A percentile compares a stretch with the other conserved stretches of the same genome.
Conservation (phyloP, 2,113 vertebrate genomes). For the Callipepla californica region DNA sequence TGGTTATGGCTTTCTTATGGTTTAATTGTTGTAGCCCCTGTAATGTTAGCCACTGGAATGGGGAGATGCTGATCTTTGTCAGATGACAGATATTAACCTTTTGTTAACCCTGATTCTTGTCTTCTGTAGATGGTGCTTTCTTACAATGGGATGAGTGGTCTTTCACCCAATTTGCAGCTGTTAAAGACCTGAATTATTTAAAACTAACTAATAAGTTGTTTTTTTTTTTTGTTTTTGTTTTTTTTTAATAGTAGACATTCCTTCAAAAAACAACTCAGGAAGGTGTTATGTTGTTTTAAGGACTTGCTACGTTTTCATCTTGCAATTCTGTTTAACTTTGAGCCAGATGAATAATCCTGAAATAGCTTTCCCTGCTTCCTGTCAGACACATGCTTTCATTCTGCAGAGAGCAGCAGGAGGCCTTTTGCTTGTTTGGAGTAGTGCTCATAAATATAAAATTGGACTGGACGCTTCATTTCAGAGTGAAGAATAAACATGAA, state of each 20-base stretch:
- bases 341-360: slow-evolving; percentile 45
- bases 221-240: no score
- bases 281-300: slow-evolving; percentile 11
- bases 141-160: neutral
- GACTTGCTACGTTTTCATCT: slow-evolving; percentile 8
- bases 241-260: neutral
- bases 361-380: slow-evolving; percentile 52
- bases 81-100: slow-evolving; percentile 47
- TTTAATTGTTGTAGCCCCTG: slow-evolving; percentile 46
- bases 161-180: neutral
- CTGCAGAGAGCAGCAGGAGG: slow-evolving; percentile 44
- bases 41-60: neutral
- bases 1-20: slow-evolving; percentile 40
- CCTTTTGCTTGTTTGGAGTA: slow-evolving; percentile 33
- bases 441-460: slow-evolving; percentile 32
- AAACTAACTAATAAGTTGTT: neutral
- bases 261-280: neutral
- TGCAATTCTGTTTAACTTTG: slow-evolving; percentile 39
- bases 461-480: neutral
- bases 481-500: neutral
- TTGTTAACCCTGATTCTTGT: neutral
- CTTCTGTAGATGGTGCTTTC: neutral
- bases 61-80: slow-evolving; percentile 21
- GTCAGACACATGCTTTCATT: slow-evolving; percentile 38
- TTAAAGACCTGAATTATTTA: neutral